phyloP scores from a whole-genome alignment of 2,113 vertebrate species.

The Marmota flaviventris region DNA sequence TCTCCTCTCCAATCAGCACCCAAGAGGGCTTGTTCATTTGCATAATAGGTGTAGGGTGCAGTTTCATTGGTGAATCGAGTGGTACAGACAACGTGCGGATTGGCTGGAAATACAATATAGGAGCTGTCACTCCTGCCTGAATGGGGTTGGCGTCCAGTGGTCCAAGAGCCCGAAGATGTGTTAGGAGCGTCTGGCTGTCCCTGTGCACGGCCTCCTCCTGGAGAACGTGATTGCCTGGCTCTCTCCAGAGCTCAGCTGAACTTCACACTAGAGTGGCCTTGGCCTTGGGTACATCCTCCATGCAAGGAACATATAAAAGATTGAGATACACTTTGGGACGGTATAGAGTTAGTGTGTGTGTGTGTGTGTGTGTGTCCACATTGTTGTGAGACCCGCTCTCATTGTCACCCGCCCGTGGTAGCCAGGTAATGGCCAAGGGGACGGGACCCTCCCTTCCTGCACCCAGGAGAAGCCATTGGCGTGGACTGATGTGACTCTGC shows the following conservation, averaged over 20 bases:
- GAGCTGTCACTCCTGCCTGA: not conserved
- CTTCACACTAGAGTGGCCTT: not conserved
- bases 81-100: not conserved
- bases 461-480: too few species aligned
- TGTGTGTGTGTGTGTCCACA: fast-evolving
- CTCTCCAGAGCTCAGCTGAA: not conserved
- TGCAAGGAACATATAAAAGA: not conserved
- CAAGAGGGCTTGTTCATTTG: not conserved
- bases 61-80: not conserved
- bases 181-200: not conserved
- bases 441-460: not conserved
- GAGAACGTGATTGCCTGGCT: not conserved
- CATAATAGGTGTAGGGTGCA: not conserved
- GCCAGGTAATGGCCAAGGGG: not conserved
- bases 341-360: not conserved
- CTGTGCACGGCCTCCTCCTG: not conserved
- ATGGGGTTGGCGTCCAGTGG: not conserved
- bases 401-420: not conserved
- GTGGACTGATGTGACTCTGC: fast-evolving
- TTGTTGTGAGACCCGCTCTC: not conserved
- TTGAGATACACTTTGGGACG: not conserved
- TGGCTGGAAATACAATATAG: not conserved
- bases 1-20: not conserved
- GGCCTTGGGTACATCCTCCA: not conserved
- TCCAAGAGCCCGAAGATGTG: not conserved